Conservation (phyloP, 2,113 vertebrate species). For the Motacilla alba region DNA sequence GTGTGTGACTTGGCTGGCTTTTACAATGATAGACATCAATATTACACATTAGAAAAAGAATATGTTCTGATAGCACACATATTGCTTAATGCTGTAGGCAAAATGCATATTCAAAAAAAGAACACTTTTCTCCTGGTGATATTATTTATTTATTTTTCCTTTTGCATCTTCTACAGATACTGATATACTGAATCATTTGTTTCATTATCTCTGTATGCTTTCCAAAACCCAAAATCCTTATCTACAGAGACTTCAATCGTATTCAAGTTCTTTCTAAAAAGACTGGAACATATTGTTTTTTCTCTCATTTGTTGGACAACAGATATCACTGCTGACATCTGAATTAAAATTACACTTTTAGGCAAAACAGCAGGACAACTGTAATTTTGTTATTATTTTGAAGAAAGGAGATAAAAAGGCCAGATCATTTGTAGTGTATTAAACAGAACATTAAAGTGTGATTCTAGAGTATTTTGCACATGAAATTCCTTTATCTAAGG, state of each 20-base stretch:
- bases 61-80: background rate
- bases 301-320: background rate
- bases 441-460: background rate
- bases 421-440: background rate
- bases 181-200: background rate
- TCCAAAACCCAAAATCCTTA: background rate
- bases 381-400: background rate
- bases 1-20: background rate
- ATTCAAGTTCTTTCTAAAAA: background rate
- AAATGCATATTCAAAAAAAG: background rate
- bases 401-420: background rate
- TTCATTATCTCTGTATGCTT: slow-evolving; percentile 12
- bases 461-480: background rate
- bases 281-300: background rate
- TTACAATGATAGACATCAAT: background rate
- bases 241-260: background rate
- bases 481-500: background rate
- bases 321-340: background rate
- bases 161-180: background rate
- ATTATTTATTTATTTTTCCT: slow-evolving; percentile 12
- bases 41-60: background rate
- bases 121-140: background rate
- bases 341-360: background rate
- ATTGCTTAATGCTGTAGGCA: background rate
- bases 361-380: background rate